Base-by-base conservation (phyloP, 1,140 invertebrate genomes). In the Drosophila bipectinata region DNA sequence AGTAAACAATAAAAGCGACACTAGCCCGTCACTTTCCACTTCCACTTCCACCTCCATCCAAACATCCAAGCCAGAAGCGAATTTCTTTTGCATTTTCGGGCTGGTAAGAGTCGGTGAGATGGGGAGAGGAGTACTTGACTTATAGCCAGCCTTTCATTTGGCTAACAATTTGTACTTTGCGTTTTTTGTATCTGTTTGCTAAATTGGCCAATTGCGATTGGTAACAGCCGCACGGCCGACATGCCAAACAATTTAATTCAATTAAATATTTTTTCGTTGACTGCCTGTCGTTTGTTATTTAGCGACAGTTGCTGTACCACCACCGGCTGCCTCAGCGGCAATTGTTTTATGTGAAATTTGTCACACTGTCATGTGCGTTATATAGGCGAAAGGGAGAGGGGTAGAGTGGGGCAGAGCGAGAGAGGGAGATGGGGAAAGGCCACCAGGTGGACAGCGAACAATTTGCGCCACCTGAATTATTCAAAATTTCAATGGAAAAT, bases 151-250 rank as follows among this genome's bases (percentile, higher is more conserved):
- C 68, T 77, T 85, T 79, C 81, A 84, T 79, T 85, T 88, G 79
- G 55, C 68, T 88, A 89, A 88, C 84, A 89, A 88, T 83, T 82
- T 82, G 71, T 88, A 77, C 79, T 88, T 88, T 67, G 72, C 75
- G 59, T 82, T 78, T 72, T 73, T 44, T 55, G 41, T 47, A 37
- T 41, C 66, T 62, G 59, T 32, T 58, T 63, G 84, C 58, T 66
- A 89, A 90, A 90, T 90, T 90, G 88, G 83, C 88, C 88, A 90
- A 90, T 90, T 90, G 82, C 84, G 80, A 81, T 84, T 83, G 83
- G 79, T 83, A 87, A 88, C 84, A 88, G 84, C 83, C 81, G 76
- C 78, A 68, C 79, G 44, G 67, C 64, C 64, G 64, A 69, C 67
- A 71, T 71, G 67, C 67, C 67, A 88, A 82, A 85, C 88, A 89